Percentiles rank a stretch among this genome's conserved stretches.
Evolutionary conservation across 2,888 invertebrate genomes (phyloP).

Genomic region (Erebia palarica): DNA sequence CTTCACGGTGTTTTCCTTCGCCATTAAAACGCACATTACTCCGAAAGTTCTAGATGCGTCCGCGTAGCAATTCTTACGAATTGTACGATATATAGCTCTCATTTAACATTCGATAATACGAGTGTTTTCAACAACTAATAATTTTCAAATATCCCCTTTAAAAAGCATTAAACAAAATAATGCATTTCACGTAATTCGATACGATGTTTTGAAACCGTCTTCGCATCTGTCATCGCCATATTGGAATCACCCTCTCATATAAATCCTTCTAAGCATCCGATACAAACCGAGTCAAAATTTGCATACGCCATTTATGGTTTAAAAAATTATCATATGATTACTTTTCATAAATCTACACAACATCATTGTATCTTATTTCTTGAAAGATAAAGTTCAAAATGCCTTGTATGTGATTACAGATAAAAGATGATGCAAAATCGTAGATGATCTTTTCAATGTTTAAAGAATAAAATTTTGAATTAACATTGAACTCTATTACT

Average conservation of each 20-base stretch:
- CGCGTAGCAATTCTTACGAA: not conserved
- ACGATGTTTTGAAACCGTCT: slow-evolving; percentile 60
- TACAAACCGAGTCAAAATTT: slow-evolving; percentile 59
- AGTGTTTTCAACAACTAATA: slow-evolving; percentile 4
- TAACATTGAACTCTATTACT: slow-evolving; percentile 21
- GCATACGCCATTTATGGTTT: slow-evolving; percentile 77
- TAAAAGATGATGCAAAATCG: slow-evolving; percentile 33
- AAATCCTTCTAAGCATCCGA: slow-evolving; percentile 48
- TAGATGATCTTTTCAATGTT: slow-evolving; percentile 52
- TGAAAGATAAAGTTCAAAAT: slow-evolving; percentile 39
- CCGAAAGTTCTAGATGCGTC: not conserved
- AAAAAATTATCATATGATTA: slow-evolving; percentile 62
- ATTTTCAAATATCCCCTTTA: slow-evolving; percentile 13
- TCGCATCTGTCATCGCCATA: slow-evolving; percentile 77
- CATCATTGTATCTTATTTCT: slow-evolving; percentile 3
- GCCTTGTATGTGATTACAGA: slow-evolving; percentile 8
- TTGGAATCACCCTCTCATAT: slow-evolving; percentile 61
- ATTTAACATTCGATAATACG: not conserved
- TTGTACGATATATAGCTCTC: not conserved
- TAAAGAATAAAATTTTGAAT: not conserved
- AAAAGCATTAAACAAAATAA: slow-evolving; percentile 20
- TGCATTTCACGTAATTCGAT: slow-evolving; percentile 56
- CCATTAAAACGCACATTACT: not conserved
- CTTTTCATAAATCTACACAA: slow-evolving; percentile 5
- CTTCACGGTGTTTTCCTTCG: too few relatives aligned